Conservation (phyloP, 1,140 invertebrate species). For the Conus ventricosus region DNA sequence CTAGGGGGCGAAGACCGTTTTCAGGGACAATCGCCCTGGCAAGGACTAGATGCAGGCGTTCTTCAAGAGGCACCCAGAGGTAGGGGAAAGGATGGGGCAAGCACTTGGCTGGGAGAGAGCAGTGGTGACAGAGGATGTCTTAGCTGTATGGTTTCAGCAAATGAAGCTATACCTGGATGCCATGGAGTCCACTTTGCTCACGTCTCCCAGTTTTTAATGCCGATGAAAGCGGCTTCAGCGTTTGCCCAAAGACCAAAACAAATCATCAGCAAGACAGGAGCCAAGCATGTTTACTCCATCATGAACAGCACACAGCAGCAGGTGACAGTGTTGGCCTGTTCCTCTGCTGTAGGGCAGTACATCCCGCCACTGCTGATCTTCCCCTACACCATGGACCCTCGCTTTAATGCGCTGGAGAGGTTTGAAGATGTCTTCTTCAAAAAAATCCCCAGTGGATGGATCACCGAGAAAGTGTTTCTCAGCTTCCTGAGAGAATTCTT, state of each 20-base stretch:
- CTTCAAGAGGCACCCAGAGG: no score
- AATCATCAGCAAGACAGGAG: constrained; percentile 30
- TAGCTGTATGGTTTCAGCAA: constrained; percentile 37
- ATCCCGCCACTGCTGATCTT: not conserved
- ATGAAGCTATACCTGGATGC: constrained; percentile 25
- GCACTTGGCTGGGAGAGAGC: constrained; percentile 32
- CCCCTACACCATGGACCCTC: not conserved
- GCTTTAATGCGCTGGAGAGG: not conserved
- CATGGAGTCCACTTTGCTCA: constrained; percentile 7
- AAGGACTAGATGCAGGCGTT: no score
- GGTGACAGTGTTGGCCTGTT: no score
- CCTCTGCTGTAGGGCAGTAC: not conserved
- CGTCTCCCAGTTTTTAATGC: constrained; percentile 15
- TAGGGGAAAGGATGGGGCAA: constrained; percentile 20
- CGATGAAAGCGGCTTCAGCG: constrained; percentile 33
- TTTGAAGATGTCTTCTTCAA: not conserved
- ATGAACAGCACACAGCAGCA: no score
- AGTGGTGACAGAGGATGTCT: not conserved
- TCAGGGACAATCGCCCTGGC: no score
- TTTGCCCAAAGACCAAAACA: constrained; percentile 23
- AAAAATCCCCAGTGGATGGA: not conserved
- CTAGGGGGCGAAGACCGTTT: no score
- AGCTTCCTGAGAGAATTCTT: not conserved
- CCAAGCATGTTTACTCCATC: no score
- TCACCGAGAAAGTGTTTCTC: not conserved